phyloP scores from a whole-genome alignment of 2,888 invertebrate genomes.

The Lapara coniferarum region DNA sequence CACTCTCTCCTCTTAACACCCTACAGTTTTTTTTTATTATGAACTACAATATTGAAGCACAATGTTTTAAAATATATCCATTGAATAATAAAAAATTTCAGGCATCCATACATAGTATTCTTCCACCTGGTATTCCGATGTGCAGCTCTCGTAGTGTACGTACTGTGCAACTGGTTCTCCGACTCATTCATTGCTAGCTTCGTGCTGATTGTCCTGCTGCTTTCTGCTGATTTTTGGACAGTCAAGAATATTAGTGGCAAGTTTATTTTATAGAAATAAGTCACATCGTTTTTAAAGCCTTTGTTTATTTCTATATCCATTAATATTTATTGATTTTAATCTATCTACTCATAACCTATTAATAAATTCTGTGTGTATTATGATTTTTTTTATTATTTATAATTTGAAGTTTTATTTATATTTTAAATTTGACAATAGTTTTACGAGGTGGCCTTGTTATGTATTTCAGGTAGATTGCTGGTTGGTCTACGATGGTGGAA shows the following conservation, averaged over 20 bases:
- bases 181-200: constrained; percentile 98
- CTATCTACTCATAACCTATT: too few species aligned
- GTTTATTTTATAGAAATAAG: constrained; percentile 28
- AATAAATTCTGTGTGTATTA: too few species aligned
- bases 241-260: constrained; percentile 96
- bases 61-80: too few species aligned
- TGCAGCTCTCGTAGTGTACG: constrained; percentile 92
- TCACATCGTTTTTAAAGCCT: not conserved
- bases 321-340: not conserved
- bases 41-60: too few species aligned
- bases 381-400: too few species aligned
- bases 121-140: constrained; percentile 96
- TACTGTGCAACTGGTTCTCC: constrained; percentile 95
- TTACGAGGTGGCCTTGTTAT: not conserved
- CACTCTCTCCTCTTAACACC: too few species aligned
- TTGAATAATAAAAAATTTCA: too few species aligned
- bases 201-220: constrained; percentile 92
- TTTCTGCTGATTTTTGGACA: constrained; percentile 99
- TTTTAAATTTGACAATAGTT: not conserved
- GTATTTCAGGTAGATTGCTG: constrained; percentile 88
- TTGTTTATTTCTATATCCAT: not conserved
- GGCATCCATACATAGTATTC: constrained; percentile 96
- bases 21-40: too few species aligned
- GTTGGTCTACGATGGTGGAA: constrained; percentile 99
- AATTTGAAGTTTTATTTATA: too few species aligned